Evolutionary conservation across 1,140 invertebrate species (phyloP), one percentile per base, ranked within the genome.

Genomic region (Diuraphis noxia): DNA sequence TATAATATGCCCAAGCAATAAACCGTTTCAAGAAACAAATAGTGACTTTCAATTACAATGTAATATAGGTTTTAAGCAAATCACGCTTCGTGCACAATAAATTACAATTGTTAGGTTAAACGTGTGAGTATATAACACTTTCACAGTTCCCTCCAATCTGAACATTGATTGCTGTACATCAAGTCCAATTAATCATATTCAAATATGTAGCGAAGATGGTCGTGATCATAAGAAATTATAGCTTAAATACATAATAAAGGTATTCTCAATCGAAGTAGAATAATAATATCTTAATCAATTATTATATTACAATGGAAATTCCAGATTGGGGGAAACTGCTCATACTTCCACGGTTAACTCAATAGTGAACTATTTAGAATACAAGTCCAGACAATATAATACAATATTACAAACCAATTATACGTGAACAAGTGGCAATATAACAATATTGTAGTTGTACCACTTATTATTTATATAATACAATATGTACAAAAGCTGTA

Each of bases 101-200:
- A 82, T 79, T 81, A 91, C 89, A 52, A 91, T 91, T 91, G 89
- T 82, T 81, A 91, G 40, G 89, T 91, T 91, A 91, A 91, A 91
- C 89, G 89, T 82, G 89, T 91, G 89, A 82, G 89, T 91, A 91
- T 89, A 89, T 91, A 91, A 91, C 89, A 38, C 89, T 91, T 91
- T 91, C 89, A 91, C 89, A 91, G 89, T 91, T 91, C 89, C 89
- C 89, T 91, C 89, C 89, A 91, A 91, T 91, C 89, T 91, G 89
- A 91, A 81, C 89, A 79, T 77, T 25, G n/a, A 90, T 21, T 43
- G 41, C 46, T 41, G 13, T 30, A 90, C 41, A 49, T 91, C 77
- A 79, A 79, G 88, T 89, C 36, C 88, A 89, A 72, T 52, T 86
- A 84, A n/a, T 79, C 8, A 79, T 84, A 84, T 41, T 34, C 52